phyloP scores from a whole-genome alignment of 2,888 invertebrate genomes.

The Fabriciana adippe region DNA sequence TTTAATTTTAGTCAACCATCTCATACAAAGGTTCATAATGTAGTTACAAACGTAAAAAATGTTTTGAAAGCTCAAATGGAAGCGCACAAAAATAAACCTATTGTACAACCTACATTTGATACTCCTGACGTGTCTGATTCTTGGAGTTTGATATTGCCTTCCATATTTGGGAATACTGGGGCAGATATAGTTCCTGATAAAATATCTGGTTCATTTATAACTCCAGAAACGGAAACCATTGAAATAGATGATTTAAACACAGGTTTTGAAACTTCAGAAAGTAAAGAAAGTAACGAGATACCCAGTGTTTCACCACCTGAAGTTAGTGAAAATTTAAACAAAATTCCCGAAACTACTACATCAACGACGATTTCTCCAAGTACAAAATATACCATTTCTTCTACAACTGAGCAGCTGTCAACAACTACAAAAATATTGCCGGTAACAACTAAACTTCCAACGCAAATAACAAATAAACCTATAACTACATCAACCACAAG shows the following conservation, averaged over 20 bases:
- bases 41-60: conserved; percentile 91
- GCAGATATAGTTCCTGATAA: conserved; percentile 83
- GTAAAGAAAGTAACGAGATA: conserved; percentile 46
- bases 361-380: conserved; percentile 22
- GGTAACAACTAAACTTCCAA: conserved; percentile 42
- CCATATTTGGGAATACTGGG: conserved; percentile 88
- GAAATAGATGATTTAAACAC: conserved; percentile 54
- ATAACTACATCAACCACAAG: conserved; percentile 43
- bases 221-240: conserved; percentile 72
- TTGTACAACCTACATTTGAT: conserved; percentile 80
- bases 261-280: conserved; percentile 41
- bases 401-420: conserved; percentile 37
- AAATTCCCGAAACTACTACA: conserved; percentile 9
- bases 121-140: conserved; percentile 88
- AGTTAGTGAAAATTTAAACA: conserved; percentile 12
- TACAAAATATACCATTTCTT: conserved; percentile 40
- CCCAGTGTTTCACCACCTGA: conserved; percentile 45
- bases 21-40: conserved; percentile 88
- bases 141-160: conserved; percentile 92
- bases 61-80: conserved; percentile 91
- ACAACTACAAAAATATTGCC: conserved; percentile 43
- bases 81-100: conserved; percentile 79
- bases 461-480: conserved; percentile 42
- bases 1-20: conserved; percentile 81
- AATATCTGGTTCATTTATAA: conserved; percentile 60